phyloP scores from a whole-genome alignment of 2,888 invertebrate species.

The Thysanoteuthis rhombus region DNA sequence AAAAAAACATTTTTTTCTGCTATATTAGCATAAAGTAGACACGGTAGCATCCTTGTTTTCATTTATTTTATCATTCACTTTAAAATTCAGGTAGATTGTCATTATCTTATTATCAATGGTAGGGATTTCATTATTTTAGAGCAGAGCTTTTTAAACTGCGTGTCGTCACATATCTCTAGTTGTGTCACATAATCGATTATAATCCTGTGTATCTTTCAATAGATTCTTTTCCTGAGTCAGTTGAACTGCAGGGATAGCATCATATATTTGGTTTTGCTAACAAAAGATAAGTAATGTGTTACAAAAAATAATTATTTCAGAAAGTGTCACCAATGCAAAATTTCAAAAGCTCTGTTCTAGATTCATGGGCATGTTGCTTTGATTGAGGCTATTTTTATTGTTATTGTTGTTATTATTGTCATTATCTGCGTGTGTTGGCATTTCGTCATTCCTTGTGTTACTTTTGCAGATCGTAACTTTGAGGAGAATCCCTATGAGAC shows the following conservation, averaged over 20 bases:
- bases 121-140: not conserved
- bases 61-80: not conserved
- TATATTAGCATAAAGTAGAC: not conserved
- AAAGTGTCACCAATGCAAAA: too few relatives aligned
- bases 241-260: too few relatives aligned
- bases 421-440: not conserved
- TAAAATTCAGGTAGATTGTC: not conserved
- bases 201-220: too few relatives aligned
- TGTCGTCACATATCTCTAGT: too few relatives aligned
- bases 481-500: constrained; percentile 37
- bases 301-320: too few relatives aligned
- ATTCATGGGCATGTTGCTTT: not conserved
- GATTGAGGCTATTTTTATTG: not conserved
- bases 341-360: too few relatives aligned
- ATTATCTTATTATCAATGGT: not conserved
- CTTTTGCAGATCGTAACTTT: constrained; percentile 25
- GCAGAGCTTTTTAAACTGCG: too few relatives aligned
- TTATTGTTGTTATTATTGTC: not conserved
- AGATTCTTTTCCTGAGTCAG: too few relatives aligned
- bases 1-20: not conserved
- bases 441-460: not conserved
- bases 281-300: too few relatives aligned
- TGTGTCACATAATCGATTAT: too few relatives aligned
- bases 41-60: not conserved
- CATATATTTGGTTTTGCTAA: too few relatives aligned